Evolutionary conservation across 1,140 invertebrate genomes (phyloP).

Genomic region (Aphelenchoides besseyi): DNA sequence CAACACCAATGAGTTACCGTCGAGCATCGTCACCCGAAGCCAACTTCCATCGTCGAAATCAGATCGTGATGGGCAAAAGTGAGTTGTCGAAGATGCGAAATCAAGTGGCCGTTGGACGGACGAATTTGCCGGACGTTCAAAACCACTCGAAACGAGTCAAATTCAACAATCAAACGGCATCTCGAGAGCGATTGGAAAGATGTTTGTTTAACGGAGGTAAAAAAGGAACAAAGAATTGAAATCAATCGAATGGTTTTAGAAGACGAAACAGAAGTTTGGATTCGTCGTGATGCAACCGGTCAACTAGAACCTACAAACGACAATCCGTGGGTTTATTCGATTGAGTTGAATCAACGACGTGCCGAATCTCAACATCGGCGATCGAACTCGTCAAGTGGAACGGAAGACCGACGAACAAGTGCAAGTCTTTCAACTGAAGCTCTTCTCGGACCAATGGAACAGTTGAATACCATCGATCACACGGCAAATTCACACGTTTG

Average conservation of each 20-base stretch:
- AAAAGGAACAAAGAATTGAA: not conserved
- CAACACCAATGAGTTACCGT: not conserved
- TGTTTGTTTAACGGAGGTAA: too few species aligned
- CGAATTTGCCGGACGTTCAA: not conserved
- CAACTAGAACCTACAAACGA: not conserved
- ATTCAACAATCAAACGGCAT: not conserved
- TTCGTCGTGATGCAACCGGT: not conserved
- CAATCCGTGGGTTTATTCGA: conserved; percentile 11
- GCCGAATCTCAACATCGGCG: not conserved
- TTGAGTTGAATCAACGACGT: not conserved
- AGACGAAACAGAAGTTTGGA: not conserved
- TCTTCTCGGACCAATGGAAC: not conserved
- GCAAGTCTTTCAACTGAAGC: not conserved
- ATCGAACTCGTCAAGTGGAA: not conserved
- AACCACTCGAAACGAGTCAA: not conserved
- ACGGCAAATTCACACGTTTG: not conserved
- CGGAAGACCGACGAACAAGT: not conserved
- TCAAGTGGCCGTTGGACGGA: too few species aligned
- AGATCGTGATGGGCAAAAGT: too few species aligned
- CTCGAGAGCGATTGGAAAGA: too few species aligned
- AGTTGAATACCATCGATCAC: not conserved
- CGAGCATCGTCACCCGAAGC: not conserved
- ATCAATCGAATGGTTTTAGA: not conserved
- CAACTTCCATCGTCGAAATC: not conserved
- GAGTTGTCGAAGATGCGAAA: too few species aligned